Evolutionary conservation across 2,113 vertebrate genomes (phyloP).

Genomic region (Percina caprodes): DNA sequence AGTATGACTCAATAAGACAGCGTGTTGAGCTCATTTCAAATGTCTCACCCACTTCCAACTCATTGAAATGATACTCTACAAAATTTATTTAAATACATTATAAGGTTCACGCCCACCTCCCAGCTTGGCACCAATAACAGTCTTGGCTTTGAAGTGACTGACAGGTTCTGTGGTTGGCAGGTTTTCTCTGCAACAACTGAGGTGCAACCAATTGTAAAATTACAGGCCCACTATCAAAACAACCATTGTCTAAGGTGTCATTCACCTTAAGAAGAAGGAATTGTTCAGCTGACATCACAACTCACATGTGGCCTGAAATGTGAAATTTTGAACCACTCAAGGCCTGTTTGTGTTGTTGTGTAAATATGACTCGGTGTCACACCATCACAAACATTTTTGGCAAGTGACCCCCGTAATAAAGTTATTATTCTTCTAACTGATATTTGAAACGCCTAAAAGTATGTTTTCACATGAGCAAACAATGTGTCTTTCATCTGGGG

Average conservation of each 20-base stretch:
- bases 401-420: conserved; percentile 7
- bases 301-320: conserved; percentile 9
- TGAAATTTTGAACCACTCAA: conserved; percentile 14
- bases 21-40: conserved; percentile 46
- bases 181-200: conserved; percentile 59
- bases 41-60: conserved; percentile 50
- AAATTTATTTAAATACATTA: conserved; percentile 39
- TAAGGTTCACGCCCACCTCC: conserved; percentile 43
- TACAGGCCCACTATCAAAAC: conserved; percentile 61
- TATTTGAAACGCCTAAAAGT: conserved; percentile 10
- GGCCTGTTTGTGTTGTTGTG: conserved; percentile 12
- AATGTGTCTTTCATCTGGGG: not conserved
- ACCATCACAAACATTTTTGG: conserved; percentile 1
- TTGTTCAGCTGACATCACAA: conserved; percentile 27
- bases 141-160: conserved; percentile 59
- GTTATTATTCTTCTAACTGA: conserved; percentile 6
- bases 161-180: conserved; percentile 64
- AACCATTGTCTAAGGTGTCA: conserved; percentile 40
- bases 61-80: conserved; percentile 43
- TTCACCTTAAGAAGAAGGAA: conserved; percentile 31
- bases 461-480: not conserved
- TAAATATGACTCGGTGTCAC: conserved; percentile 24
- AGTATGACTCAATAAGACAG: conserved; percentile 49
- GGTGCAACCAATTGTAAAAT: conserved; percentile 61
- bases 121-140: conserved; percentile 53